phyloP scores from a whole-genome alignment of 2,797 vertebrate genomes.

The Syndactyla subalaris region DNA sequence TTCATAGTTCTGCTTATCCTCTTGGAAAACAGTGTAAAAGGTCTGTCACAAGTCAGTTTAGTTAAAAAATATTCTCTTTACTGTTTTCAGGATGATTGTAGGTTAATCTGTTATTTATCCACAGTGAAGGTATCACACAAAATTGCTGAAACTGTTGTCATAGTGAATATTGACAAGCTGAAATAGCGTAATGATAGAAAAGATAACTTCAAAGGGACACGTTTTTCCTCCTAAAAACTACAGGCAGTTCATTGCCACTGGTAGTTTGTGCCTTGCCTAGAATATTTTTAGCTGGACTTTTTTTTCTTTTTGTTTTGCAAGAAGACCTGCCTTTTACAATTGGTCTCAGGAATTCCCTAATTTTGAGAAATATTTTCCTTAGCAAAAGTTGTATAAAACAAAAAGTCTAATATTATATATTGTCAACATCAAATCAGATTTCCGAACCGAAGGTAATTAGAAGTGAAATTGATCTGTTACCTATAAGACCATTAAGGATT shows the following conservation, averaged over 20 bases:
- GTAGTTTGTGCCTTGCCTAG: neutral
- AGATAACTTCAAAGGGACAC: neutral
- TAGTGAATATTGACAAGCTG: constrained; percentile 46
- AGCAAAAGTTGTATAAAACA: neutral
- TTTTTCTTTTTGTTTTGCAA: neutral
- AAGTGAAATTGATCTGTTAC: neutral
- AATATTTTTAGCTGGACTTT: neutral
- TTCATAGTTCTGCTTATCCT: constrained; percentile 42
- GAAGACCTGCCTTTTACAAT: neutral
- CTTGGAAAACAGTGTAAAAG: constrained; percentile 48
- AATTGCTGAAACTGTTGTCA: constrained; percentile 48
- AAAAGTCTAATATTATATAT: neutral
- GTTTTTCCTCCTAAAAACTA: neutral
- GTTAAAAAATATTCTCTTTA: constrained; percentile 60
- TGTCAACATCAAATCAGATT: neutral
- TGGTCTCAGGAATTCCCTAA: neutral
- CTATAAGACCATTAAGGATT: neutral
- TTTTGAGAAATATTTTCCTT: neutral
- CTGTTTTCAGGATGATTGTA: constrained; percentile 49
- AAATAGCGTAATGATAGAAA: constrained; percentile 21
- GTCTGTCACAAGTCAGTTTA: constrained; percentile 52
- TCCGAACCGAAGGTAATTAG: neutral
- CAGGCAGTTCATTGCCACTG: neutral
- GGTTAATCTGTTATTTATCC: constrained; percentile 61
- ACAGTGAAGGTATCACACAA: constrained; percentile 36